Conservation (phyloP, 2,797 vertebrate genomes). For the Cryptoblepharus egeriae region DNA sequence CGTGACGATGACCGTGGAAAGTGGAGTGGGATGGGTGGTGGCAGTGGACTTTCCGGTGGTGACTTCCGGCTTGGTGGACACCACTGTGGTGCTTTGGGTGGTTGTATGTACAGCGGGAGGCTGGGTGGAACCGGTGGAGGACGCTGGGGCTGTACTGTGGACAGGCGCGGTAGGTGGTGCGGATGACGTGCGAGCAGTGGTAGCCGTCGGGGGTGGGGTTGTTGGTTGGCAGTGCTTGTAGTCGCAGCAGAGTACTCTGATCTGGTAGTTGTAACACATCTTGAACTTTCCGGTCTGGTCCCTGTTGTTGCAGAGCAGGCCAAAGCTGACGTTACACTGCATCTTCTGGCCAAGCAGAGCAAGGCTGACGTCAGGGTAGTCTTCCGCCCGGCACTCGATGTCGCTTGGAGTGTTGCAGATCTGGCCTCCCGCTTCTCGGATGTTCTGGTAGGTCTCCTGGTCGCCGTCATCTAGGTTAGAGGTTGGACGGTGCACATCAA, state of each 20-base stretch:
- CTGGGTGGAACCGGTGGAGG: fast-evolving
- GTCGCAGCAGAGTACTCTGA: constrained; percentile 30
- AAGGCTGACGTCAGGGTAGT: background rate
- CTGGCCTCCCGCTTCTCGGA: no score
- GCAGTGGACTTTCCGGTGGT: background rate
- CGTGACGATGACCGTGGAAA: background rate
- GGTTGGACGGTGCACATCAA: background rate
- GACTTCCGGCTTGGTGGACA: background rate
- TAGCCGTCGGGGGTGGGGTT: fast-evolving
- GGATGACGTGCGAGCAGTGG: fast-evolving
- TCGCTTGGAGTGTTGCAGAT: constrained; percentile 37
- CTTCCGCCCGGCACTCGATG: constrained; percentile 51
- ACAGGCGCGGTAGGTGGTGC: fast-evolving
- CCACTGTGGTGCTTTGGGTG: background rate
- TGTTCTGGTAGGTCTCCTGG: no score
- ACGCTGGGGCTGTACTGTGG: background rate
- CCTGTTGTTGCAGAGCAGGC: constrained; percentile 23
- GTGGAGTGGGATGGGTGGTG: background rate
- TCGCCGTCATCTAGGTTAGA: no score
- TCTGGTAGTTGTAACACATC: background rate
- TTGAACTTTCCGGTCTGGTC: constrained; percentile 34
- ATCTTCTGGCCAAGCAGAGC: constrained; percentile 14
- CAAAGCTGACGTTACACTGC: constrained; percentile 26
- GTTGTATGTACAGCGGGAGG: background rate
- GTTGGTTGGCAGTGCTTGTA: fast-evolving